Evolutionary conservation across 2,888 invertebrate genomes (phyloP), one percentile per base, ranked within the genome.

Genomic region (Xestia sexstrigata): DNA sequence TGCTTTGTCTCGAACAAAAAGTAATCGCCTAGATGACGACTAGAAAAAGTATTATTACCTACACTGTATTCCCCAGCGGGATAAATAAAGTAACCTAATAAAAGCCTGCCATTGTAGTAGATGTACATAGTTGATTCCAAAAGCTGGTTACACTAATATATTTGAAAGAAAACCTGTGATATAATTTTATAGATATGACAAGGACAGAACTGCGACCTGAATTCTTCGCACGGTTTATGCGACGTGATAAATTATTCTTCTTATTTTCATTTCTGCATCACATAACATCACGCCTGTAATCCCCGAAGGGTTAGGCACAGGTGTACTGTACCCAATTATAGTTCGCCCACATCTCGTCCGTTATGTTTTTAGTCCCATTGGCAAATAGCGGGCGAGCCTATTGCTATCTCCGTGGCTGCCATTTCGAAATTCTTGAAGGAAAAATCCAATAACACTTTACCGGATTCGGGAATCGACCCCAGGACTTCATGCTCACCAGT

Each of bases 1-100:
- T 58, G 47, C 49, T 65, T 58, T 42, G 23, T 42, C n/a, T 17
- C 30, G 15, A 26, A 74, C n/a, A 81, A 65, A 78, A 78, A 74
- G 20, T 81, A 65, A 78, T 74, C 42, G 15, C 20, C 42, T 58
- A 49, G 30, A 47, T 65, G 65, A 81, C 47, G 15, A 42, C 39
- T 65, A 35, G 55, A 65, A 72, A 74, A 73, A 55, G 15, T 72
- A 63, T 63, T 39, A 30, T 63, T 39, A n/a, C n/a, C n/a, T n/a
- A 63, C 45, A 13, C 17, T 35, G 8, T 39, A 63, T 73, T 71
- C 20, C 63, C 35, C 55, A 8, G 4, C 7, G 39, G 47, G 47
- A 63, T 80, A 55, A 63, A 55, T 47, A 45, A 47, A 72, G 73
- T 47, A 30, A 55, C 35, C 9, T 55, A 39, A 47, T 73, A 78